phyloP scores from a whole-genome alignment of 2,797 vertebrate species.

The Antennarius maculatus region DNA sequence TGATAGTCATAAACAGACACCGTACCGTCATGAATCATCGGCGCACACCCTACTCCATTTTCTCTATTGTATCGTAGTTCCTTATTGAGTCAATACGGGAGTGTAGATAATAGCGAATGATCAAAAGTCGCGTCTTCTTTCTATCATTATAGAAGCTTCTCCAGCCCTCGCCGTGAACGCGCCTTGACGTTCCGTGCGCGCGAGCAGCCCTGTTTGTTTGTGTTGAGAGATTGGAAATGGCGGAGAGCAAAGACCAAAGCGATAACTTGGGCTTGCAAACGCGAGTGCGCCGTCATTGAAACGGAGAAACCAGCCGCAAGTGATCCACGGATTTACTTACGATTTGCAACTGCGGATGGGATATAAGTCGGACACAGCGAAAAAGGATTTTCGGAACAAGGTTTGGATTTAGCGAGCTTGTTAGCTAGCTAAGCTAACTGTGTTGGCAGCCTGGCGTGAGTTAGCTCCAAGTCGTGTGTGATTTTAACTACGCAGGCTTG shows the following conservation, averaged over 20 bases:
- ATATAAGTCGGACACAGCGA: constrained; percentile 31
- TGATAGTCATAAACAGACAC: neutral
- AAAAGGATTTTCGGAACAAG: constrained; percentile 45
- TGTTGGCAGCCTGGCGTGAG: constrained; percentile 67
- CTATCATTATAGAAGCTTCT: neutral
- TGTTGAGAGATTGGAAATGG: constrained; percentile 82
- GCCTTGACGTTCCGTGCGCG: constrained; percentile 49
- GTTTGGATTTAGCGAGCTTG: constrained; percentile 65
- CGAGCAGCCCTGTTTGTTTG: constrained; percentile 81
- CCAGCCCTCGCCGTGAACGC: constrained; percentile 39
- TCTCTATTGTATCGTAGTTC: too few species aligned
- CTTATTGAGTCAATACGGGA: neutral
- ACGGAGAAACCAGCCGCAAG: constrained; percentile 30
- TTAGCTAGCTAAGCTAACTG: constrained; percentile 68
- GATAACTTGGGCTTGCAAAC: constrained; percentile 63
- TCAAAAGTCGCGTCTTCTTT: neutral
- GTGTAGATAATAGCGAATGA: neutral
- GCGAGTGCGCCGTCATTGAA: constrained; percentile 54
- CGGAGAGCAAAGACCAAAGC: constrained; percentile 77
- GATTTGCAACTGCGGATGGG: constrained; percentile 34
- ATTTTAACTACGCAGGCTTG: constrained; percentile 73
- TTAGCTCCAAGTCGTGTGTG: constrained; percentile 62
- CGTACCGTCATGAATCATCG: neutral
- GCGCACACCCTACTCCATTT: neutral
- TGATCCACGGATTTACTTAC: constrained; percentile 12